These are phyloP conservation scores for Mesaphorura yosii DNA, from an alignment of 1,140 invertebrate genomes.

Conservation along the genomic window DNA sequence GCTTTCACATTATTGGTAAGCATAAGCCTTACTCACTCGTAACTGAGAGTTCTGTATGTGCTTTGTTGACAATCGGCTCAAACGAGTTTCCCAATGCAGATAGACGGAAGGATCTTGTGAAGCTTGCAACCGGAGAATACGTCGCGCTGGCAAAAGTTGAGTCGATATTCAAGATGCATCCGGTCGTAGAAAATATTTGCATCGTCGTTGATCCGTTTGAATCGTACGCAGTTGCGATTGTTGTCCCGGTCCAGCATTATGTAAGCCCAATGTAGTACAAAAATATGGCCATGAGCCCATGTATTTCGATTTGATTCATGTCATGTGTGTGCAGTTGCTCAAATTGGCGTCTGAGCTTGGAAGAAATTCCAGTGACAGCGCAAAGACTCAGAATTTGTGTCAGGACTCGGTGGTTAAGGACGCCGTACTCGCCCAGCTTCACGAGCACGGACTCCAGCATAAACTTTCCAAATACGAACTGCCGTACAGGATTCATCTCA, in stretches of 20 bases:
- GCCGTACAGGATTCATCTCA: constrained; percentile 18
- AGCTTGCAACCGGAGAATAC: constrained; percentile 93
- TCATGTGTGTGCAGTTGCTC: constrained; percentile 51
- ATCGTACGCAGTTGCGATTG: constrained; percentile 74
- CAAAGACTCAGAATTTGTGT: constrained; percentile 71
- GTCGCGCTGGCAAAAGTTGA: constrained; percentile 85
- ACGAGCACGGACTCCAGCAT: constrained; percentile 53
- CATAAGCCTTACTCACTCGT: constrained; percentile 9
- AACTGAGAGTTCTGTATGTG: no score
- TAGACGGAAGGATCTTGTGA: constrained; percentile 95
- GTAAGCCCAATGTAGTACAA: constrained; percentile 10
- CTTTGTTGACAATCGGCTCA: no score
- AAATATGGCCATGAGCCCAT: no score
- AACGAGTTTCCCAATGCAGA: constrained; percentile 54
- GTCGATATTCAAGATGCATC: constrained; percentile 79
- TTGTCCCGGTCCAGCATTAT: no score
- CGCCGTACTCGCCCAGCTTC: constrained; percentile 59
- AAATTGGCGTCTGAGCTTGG: constrained; percentile 54
- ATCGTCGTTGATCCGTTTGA: constrained; percentile 78
- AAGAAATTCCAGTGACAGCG: constrained; percentile 46
- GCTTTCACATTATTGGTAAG: constrained; percentile 89
- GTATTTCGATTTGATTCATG: no score
- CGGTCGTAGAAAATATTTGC: constrained; percentile 88
- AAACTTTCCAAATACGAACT: constrained; percentile 26
- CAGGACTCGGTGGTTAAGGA: constrained; percentile 55